Conservation (phyloP, 2,113 vertebrate genomes). For the Mus musculus region GRCm39 chr1:73308501-73309000, state of each 20-base stretch:
- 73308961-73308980: background rate
- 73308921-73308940: background rate
- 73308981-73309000: background rate
- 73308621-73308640: conserved; percentile 72
- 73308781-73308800: conserved; percentile 21
- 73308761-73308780: conserved; percentile 74
- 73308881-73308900: background rate
- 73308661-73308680: conserved; percentile 64
- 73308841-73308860: conserved; percentile 9
- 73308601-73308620: conserved; percentile 41
- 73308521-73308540: conserved; percentile 2
- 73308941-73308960: background rate
- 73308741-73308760: conserved; percentile 44
- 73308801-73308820: conserved; percentile 45
- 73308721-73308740: conserved; percentile 2
- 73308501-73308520: conserved; percentile 66
- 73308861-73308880: conserved; percentile 1
- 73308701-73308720: background rate
- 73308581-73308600: background rate
- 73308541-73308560: conserved; percentile 64
- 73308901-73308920: no score
- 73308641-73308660: conserved; percentile 49
- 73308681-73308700: background rate
- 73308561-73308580: conserved; percentile 52
- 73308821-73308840: conserved; percentile 13